Percentiles rank a stretch among this genome's conserved stretches.
phyloP scores from a whole-genome alignment of 2,113 vertebrate genomes.

The Acrocephalus arundinaceus region DNA sequence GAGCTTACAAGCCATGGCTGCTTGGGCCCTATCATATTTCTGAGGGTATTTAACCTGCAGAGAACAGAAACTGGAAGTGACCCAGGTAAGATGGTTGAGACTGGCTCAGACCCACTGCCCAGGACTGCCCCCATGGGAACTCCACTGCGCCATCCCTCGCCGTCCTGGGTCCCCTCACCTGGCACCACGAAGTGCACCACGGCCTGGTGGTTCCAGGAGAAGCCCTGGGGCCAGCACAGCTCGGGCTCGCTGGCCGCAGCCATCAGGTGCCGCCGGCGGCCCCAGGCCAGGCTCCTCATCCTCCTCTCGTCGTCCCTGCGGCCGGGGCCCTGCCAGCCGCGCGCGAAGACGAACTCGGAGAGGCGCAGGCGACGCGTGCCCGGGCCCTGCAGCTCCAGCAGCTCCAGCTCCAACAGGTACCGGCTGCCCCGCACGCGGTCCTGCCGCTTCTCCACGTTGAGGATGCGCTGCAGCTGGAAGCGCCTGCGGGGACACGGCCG shows the following conservation, averaged over 20 bases:
- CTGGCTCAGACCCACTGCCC: not conserved
- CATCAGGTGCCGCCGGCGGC: slow-evolving; percentile 3
- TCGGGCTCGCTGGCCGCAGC: not conserved
- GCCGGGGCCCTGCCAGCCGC: slow-evolving; percentile 47
- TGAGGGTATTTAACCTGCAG: not conserved
- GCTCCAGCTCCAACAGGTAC: slow-evolving; percentile 89
- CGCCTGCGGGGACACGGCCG: slow-evolving; percentile 53
- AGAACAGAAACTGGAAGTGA: not conserved
- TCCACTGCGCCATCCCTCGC: accelerated
- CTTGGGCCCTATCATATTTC: not conserved
- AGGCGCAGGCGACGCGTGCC: slow-evolving; percentile 74
- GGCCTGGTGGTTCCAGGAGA: slow-evolving; percentile 85
- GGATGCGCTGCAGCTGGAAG: slow-evolving; percentile 81
- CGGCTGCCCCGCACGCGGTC: slow-evolving; percentile 82
- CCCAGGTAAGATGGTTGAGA: not conserved
- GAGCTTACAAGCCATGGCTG: not conserved
- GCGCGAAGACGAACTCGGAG: slow-evolving; percentile 83
- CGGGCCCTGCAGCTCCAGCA: slow-evolving; percentile 80
- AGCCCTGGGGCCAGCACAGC: slow-evolving; percentile 87
- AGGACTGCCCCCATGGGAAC: not conserved
- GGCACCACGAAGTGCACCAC: slow-evolving; percentile 90
- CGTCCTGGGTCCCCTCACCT: slow-evolving; percentile 68
- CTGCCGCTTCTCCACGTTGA: slow-evolving; percentile 87
- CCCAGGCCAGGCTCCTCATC: slow-evolving; percentile 67
- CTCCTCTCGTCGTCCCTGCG: slow-evolving; percentile 48